These are phyloP conservation scores for Diploptera punctata DNA, from an alignment of 2,888 invertebrate species.

Conservation along the genomic window DNA sequence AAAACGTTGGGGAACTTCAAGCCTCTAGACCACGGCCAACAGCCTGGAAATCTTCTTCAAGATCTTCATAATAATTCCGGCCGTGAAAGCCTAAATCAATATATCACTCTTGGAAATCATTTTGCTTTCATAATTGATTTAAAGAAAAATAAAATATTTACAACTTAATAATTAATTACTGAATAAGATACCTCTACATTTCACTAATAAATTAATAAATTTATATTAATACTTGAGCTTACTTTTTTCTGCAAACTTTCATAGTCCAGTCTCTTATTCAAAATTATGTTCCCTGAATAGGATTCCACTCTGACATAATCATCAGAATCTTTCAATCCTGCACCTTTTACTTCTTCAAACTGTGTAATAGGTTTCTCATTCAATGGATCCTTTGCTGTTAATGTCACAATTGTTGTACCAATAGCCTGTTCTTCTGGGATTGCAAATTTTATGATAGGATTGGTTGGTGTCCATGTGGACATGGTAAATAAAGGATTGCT, in stretches of 20 bases:
- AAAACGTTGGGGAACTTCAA: no score
- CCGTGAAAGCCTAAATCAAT: no score
- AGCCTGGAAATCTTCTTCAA: no score
- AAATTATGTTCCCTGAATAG: conserved; percentile 70
- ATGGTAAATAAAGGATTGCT: conserved; percentile 78
- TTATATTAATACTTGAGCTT: no score
- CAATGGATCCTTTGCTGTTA: conserved; percentile 74
- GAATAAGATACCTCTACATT: conserved; percentile 22
- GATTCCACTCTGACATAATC: conserved; percentile 57
- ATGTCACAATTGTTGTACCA: conserved; percentile 71
- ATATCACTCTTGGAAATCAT: no score
- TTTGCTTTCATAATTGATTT: no score
- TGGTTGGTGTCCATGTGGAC: conserved; percentile 73
- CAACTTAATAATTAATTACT: neutral
- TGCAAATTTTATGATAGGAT: conserved; percentile 69
- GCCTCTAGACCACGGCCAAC: no score
- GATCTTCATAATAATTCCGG: no score
- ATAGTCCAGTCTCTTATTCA: conserved; percentile 78
- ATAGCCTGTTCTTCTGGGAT: conserved; percentile 80
- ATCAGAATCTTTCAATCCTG: conserved; percentile 66
- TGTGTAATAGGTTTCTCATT: conserved; percentile 67
- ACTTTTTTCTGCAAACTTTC: conserved; percentile 63
- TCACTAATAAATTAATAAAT: no score
- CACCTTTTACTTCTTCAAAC: conserved; percentile 53
- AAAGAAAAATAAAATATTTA: no score